Conservation (phyloP, 2,797 vertebrate species). For the Ctenopoma kingsleyae region DNA sequence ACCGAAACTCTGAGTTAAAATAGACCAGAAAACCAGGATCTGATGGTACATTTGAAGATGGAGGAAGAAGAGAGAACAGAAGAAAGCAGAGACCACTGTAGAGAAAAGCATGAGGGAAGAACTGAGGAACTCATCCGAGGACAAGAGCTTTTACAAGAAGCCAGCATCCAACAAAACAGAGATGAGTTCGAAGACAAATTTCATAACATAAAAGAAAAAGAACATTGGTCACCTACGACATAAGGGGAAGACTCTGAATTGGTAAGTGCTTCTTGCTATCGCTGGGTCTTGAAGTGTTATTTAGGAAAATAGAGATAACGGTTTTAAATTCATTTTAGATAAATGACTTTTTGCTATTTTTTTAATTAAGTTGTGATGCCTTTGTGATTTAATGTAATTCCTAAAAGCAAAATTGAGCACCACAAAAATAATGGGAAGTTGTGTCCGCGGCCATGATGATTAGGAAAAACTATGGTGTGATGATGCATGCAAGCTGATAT, state of each 20-base stretch:
- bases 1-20: constrained; percentile 44
- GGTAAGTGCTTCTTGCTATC: constrained; percentile 57
- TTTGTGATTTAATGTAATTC: background rate
- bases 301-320: constrained; percentile 2
- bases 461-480: constrained; percentile 1
- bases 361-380: background rate
- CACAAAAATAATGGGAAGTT: background rate
- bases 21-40: constrained; percentile 17
- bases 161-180: background rate
- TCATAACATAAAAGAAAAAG: constrained; percentile 17
- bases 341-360: background rate
- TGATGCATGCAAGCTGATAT: constrained; percentile 47
- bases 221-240: background rate
- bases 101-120: constrained; percentile 9
- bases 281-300: constrained; percentile 5
- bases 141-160: constrained; percentile 15
- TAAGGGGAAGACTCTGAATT: background rate
- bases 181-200: constrained; percentile 11
- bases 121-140: constrained; percentile 17
- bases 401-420: constrained; percentile 9
- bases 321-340: constrained; percentile 13
- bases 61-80: constrained; percentile 10
- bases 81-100: background rate
- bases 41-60: constrained; percentile 13
- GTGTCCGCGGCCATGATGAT: background rate